Percentiles rank a stretch among this genome's conserved stretches.
Conservation (phyloP, 1,140 invertebrate species). For the Scaptodrosophila lebanonensis region DNA sequence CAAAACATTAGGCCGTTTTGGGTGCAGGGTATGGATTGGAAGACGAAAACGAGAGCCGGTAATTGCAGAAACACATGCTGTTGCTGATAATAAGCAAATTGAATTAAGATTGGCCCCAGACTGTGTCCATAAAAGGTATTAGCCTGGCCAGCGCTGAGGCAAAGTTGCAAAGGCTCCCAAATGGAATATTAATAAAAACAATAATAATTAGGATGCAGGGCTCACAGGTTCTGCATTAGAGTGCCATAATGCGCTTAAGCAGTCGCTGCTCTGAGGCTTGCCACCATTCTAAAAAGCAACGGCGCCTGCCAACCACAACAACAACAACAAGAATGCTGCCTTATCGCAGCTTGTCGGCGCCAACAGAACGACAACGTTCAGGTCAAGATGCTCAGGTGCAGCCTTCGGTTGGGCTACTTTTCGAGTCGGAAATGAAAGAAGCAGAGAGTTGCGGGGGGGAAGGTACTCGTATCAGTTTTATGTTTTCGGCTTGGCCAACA, state of each 20-base stretch:
- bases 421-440: not conserved
- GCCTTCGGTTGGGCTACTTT: no score
- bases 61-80: conserved; percentile 26
- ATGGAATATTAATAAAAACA: conserved; percentile 75
- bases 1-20: not conserved
- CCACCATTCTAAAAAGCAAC: conserved; percentile 10
- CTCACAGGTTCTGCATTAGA: conserved; percentile 28
- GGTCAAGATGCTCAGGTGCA: conserved; percentile 31
- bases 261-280: no score
- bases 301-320: conserved; percentile 24
- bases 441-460: no score
- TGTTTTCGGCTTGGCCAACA: conserved; percentile 5
- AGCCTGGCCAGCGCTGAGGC: conserved; percentile 32
- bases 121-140: conserved; percentile 50
- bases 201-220: conserved; percentile 59
- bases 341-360: conserved; percentile 68
- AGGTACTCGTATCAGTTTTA: conserved; percentile 60
- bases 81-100: conserved; percentile 57
- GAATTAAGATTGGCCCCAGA: conserved; percentile 70
- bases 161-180: conserved; percentile 55
- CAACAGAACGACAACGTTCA: conserved; percentile 29
- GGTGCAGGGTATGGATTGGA: no score
- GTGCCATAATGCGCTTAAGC: conserved; percentile 23
- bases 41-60: no score
- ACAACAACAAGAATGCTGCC: conserved; percentile 61